phyloP scores from a whole-genome alignment of 1,140 invertebrate species.

The Halictus rubicundus region DNA sequence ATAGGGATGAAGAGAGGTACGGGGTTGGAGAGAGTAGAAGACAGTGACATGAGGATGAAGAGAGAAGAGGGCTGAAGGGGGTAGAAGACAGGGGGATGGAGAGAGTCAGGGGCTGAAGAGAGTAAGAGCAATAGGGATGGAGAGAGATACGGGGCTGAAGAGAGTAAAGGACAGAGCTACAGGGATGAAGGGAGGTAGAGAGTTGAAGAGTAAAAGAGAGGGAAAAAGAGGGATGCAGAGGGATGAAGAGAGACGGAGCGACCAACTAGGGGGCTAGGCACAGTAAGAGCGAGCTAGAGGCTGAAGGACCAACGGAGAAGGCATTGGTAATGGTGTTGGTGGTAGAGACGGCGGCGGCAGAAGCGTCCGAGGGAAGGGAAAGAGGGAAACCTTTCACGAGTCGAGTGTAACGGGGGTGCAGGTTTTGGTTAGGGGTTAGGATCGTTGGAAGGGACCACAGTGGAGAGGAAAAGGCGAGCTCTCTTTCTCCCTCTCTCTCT shows the following conservation, averaged over 20 bases:
- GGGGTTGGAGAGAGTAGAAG: not conserved
- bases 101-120: constrained; percentile 4
- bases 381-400: constrained; percentile 59
- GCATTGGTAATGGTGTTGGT: not conserved
- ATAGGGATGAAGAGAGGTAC: not conserved
- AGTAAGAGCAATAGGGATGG: too few relatives aligned
- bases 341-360: too few relatives aligned
- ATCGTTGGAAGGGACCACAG: constrained; percentile 45
- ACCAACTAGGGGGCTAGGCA: too few relatives aligned
- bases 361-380: constrained; percentile 3
- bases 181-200: too few relatives aligned
- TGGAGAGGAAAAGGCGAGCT: constrained; percentile 18
- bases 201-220: too few relatives aligned
- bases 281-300: not conserved
- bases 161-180: too few relatives aligned
- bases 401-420: constrained; percentile 60
- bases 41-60: too few relatives aligned
- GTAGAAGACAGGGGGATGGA: not conserved
- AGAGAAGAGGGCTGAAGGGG: not conserved
- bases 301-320: not conserved
- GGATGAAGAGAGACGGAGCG: not conserved
- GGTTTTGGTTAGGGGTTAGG: constrained; percentile 64
- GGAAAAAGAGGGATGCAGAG: too few relatives aligned
- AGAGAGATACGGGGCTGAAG: too few relatives aligned
- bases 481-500: too few relatives aligned